Evolutionary conservation across 2,888 invertebrate genomes (phyloP), one percentile per base, ranked within the genome.

Genomic region (Orthosia gracilis): DNA sequence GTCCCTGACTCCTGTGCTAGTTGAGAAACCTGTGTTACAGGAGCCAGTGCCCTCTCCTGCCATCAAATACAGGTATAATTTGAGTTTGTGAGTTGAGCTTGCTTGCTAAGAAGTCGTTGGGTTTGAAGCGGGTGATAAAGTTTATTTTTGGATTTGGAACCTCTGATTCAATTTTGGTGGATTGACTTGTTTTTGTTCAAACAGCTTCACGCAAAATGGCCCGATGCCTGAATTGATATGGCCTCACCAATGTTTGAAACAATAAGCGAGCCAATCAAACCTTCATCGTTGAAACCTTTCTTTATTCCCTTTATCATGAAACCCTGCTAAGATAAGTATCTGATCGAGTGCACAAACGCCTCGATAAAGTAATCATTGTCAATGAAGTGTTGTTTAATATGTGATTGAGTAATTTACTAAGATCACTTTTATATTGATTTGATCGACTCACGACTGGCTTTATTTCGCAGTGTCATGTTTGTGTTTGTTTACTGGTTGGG

Each of bases 321-420:
- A 82, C 26, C 31, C 47, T 49, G 57, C 26, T 55, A 62, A 68
- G 55, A 45, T 62, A 82, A 64, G 63, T 66, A 58, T 59, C 54
- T 54, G 65, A 58, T 83, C n/a, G 26, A 57, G 49, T 83, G 61
- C 65, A 63, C n/a, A 59, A 83, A 69, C 59, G 57, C 57, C 11
- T 50, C 23, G 61, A 83, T 80, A 49, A 72, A 83, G 83, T 58
- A 63, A 83, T 78, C 49, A 50, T 83, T 78, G 62, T 55, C 69
- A 83, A 83, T 78, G 47, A 66, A 73, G 79, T 78, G 62, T 66
- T 61, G 55, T 72, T 59, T 50, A 45, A 64, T 57, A 59, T 49
- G 65, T 63, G 57, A 78, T 80, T 72, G 58, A 55, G 65, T 58
- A 63, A 83, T 83, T 72, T 62, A 58, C 64, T 26, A 65, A 69